phyloP scores from a whole-genome alignment of 2,113 vertebrate species.

The Mastomys coucha region DNA sequence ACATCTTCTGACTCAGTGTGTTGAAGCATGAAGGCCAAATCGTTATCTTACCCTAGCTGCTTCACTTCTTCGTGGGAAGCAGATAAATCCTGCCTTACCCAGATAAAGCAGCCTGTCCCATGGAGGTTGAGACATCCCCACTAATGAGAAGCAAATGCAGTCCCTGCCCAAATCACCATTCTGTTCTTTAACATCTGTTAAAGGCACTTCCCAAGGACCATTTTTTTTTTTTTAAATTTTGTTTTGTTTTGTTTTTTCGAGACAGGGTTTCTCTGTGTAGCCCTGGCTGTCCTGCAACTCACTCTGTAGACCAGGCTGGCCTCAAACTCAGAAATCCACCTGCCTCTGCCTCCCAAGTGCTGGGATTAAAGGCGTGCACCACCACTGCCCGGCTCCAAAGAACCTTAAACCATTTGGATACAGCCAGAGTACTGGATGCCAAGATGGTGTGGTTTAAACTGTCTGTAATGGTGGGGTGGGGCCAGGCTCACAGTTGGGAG shows the following conservation, averaged over 20 bases:
- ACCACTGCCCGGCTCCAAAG: not conserved
- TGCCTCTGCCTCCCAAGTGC: too few species aligned
- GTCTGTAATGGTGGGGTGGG: not conserved
- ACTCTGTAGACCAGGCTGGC: too few species aligned
- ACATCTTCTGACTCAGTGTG: too few species aligned
- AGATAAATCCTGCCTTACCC: not conserved
- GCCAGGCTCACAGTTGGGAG: not conserved
- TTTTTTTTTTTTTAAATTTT: too few species aligned
- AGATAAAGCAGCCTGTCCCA: not conserved
- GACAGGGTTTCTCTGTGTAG: too few species aligned
- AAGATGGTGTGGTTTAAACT: not conserved
- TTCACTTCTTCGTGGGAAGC: too few species aligned
- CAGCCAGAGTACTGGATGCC: not conserved
- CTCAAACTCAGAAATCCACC: too few species aligned
- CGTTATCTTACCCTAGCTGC: too few species aligned
- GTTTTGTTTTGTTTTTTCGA: too few species aligned
- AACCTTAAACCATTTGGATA: not conserved
- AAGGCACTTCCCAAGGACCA: slow-evolving; percentile 39
- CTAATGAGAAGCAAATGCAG: not conserved
- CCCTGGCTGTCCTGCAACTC: too few species aligned
- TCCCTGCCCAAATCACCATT: not conserved
- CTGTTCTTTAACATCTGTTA: slow-evolving; percentile 25
- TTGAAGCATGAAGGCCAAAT: too few species aligned
- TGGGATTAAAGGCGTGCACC: too few species aligned
- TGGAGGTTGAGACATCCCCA: not conserved